Percentiles rank a stretch among this genome's conserved stretches.
These are phyloP conservation scores for Stenurella melanura DNA, from an alignment of 2,888 invertebrate genomes.

Conservation along the genomic window DNA sequence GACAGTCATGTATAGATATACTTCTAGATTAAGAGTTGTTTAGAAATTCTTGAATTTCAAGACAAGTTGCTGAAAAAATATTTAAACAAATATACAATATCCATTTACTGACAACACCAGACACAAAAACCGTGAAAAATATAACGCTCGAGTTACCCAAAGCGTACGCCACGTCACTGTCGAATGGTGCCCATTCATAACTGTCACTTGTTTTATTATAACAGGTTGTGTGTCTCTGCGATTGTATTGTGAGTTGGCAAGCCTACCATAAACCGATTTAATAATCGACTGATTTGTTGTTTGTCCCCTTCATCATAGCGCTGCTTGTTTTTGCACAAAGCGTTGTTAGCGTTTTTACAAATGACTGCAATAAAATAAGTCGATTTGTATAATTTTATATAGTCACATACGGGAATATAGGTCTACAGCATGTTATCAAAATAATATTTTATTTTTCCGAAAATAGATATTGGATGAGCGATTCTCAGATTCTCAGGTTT, in stretches of 20 bases:
- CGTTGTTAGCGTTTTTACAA: constrained; percentile 37
- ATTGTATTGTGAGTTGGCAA: constrained; percentile 62
- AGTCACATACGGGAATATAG: not conserved
- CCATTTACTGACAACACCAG: no score
- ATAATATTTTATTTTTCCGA: no score
- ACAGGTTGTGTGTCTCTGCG: constrained; percentile 66
- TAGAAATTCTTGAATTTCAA: no score
- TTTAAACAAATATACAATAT: no score
- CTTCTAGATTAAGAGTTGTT: no score
- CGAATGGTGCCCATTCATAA: constrained; percentile 63
- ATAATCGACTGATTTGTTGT: constrained; percentile 69
- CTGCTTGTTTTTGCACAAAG: constrained; percentile 68
- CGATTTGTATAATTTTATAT: not conserved
- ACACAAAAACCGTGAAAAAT: not conserved
- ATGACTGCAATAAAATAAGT: constrained; percentile 21
- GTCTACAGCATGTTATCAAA: not conserved
- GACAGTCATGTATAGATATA: no score
- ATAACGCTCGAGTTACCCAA: not conserved
- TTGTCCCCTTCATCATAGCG: constrained; percentile 67
- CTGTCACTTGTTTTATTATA: constrained; percentile 65
- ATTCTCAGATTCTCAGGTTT: no score
- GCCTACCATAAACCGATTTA: constrained; percentile 67
- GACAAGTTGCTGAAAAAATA: no score
- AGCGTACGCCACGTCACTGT: constrained; percentile 20
- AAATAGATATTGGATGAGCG: no score